Conservation (phyloP, 1,140 invertebrate genomes). For the Agrilus planipennis region DNA sequence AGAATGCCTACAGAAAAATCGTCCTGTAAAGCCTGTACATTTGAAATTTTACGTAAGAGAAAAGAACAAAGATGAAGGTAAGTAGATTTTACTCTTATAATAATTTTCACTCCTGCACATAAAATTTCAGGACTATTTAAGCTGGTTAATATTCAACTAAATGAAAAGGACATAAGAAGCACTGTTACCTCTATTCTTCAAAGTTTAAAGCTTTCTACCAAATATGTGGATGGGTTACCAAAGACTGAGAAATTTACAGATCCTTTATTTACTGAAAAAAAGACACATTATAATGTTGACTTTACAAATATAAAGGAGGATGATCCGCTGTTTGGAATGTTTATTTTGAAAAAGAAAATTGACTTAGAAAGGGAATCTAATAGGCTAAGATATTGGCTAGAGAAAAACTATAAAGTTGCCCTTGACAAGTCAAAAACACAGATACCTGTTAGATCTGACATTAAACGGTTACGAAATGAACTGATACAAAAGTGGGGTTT, state of each 20-base stretch:
- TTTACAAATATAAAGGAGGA: conserved; percentile 40
- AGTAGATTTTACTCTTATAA: conserved; percentile 3
- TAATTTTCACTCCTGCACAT: conserved; percentile 7
- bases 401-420: conserved; percentile 49
- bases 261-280: not conserved
- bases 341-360: conserved; percentile 40
- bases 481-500: conserved; percentile 45
- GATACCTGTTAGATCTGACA: conserved; percentile 52
- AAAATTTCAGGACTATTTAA: conserved; percentile 48
- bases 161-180: conserved; percentile 53
- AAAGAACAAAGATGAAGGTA: conserved; percentile 45
- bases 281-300: conserved; percentile 29
- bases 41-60: conserved; percentile 66
- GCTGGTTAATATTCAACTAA: conserved; percentile 58
- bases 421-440: conserved; percentile 46
- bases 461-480: conserved; percentile 44
- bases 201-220: conserved; percentile 70
- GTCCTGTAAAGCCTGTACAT: conserved; percentile 42
- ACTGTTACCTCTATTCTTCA: conserved; percentile 68
- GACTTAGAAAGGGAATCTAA: conserved; percentile 37
- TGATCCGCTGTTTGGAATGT: conserved; percentile 40
- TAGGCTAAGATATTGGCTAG: conserved; percentile 46
- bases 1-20: conserved; percentile 55
- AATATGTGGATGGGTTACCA: conserved; percentile 63
- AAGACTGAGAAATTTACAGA: conserved; percentile 9